Percentiles rank a stretch among this genome's conserved stretches.
phyloP scores from a whole-genome alignment of 2,888 invertebrate species.

The Ectobius pallidus region DNA sequence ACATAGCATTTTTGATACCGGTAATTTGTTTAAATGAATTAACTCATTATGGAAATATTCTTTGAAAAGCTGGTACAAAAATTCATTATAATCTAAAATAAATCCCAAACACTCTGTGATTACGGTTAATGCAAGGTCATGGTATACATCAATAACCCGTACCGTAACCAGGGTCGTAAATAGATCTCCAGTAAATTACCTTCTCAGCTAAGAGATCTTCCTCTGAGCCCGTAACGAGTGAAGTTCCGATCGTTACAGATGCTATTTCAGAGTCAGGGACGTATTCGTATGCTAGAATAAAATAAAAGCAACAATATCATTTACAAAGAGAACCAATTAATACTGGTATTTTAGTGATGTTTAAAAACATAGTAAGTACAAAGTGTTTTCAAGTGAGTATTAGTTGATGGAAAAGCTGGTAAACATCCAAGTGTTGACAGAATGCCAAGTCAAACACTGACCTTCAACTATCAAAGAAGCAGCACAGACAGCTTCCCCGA shows the following conservation, averaged over 20 bases:
- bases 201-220: slow-evolving; percentile 82
- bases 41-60: too few species aligned
- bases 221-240: slow-evolving; percentile 71
- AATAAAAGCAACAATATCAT: slow-evolving; percentile 3
- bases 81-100: not conserved
- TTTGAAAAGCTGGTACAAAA: too few species aligned
- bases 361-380: not conserved
- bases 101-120: not conserved
- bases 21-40: too few species aligned
- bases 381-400: not conserved
- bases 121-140: not conserved
- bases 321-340: too few species aligned
- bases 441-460: slow-evolving; percentile 53
- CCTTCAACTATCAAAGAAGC: slow-evolving; percentile 83
- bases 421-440: not conserved
- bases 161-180: slow-evolving; percentile 43
- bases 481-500: slow-evolving; percentile 81
- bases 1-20: not conserved
- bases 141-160: not conserved
- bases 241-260: slow-evolving; percentile 56
- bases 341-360: not conserved
- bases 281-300: slow-evolving; percentile 85
- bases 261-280: slow-evolving; percentile 85
- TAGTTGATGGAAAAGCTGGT: not conserved
- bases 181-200: slow-evolving; percentile 57